Percentiles rank a stretch among this genome's conserved stretches.
Evolutionary conservation across 2,797 vertebrate genomes (phyloP).

Genomic region (Lepilemur ruficaudatus): DNA sequence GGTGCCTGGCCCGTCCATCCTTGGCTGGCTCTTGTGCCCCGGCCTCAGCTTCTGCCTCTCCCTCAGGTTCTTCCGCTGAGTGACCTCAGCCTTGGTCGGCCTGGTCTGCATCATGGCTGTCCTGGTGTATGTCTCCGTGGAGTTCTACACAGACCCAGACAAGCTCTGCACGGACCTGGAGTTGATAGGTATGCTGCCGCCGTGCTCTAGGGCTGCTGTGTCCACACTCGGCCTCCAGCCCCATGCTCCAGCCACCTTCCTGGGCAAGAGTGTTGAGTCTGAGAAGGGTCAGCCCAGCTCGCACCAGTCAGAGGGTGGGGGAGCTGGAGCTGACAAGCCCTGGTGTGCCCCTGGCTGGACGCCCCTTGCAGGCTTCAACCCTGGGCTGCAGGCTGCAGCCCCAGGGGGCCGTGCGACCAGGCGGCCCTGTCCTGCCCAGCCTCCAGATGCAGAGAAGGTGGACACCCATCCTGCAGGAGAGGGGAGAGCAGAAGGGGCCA

Average conservation of each 20-base stretch:
- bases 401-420: too few relatives aligned
- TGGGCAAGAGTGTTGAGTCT: not conserved
- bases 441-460: too few relatives aligned
- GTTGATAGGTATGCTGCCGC: slow-evolving; percentile 82
- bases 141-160: rapidly evolving
- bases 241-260: not conserved
- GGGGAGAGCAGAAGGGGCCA: rapidly evolving
- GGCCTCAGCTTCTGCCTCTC: not conserved
- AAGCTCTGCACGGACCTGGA: not conserved
- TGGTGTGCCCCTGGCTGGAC: too few relatives aligned
- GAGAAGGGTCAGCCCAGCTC: rapidly evolving
- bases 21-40: too few relatives aligned
- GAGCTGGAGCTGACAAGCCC: too few relatives aligned
- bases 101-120: too few relatives aligned
- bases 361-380: not conserved
- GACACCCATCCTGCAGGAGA: not conserved
- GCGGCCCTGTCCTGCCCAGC: too few relatives aligned
- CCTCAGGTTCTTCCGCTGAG: slow-evolving; percentile 85
- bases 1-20: too few relatives aligned
- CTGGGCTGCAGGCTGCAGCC: too few relatives aligned
- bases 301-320: not conserved
- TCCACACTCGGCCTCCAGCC: rapidly evolving
- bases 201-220: not conserved
- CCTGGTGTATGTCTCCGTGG: too few relatives aligned
- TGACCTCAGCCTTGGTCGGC: slow-evolving; percentile 83